Conservation (phyloP, 1,140 invertebrate genomes). For the Cydia pomonella region DNA sequence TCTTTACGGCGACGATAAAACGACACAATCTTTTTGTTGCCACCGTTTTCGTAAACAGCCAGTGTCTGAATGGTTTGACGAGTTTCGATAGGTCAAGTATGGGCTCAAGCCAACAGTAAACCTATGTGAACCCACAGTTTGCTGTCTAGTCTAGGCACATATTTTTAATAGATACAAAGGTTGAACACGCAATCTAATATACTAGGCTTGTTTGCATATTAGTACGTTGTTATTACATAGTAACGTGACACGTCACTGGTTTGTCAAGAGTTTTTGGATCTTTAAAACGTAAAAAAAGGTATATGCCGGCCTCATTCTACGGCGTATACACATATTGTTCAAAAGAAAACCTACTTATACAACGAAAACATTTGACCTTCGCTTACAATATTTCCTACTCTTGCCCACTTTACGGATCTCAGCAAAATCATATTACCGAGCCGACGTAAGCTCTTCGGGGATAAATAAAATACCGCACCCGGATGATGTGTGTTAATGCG, state of each 20-base stretch:
- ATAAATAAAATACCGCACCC: constrained; percentile 18
- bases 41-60: not conserved
- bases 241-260: too few relatives aligned
- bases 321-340: not conserved
- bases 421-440: not conserved
- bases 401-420: not conserved
- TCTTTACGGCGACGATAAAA: not conserved
- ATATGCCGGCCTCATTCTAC: too few relatives aligned
- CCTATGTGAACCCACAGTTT: too few relatives aligned
- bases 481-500: constrained; percentile 15
- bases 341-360: not conserved
- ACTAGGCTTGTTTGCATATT: too few relatives aligned
- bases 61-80: not conserved
- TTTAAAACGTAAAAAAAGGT: too few relatives aligned
- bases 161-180: too few relatives aligned
- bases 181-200: too few relatives aligned
- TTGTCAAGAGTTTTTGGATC: too few relatives aligned
- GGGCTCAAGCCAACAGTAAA: not conserved
- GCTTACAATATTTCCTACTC: not conserved
- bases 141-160: too few relatives aligned
- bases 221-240: too few relatives aligned
- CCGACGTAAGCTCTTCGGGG: constrained; percentile 3
- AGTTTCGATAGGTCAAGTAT: not conserved
- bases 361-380: not conserved
- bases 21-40: not conserved